A percentile compares a stretch with the other conserved stretches of the same genome.
These are phyloP conservation scores for Sebastiscus albofasciatus DNA, from an alignment of 2,797 vertebrate genomes.

Conservation along the genomic window DNA sequence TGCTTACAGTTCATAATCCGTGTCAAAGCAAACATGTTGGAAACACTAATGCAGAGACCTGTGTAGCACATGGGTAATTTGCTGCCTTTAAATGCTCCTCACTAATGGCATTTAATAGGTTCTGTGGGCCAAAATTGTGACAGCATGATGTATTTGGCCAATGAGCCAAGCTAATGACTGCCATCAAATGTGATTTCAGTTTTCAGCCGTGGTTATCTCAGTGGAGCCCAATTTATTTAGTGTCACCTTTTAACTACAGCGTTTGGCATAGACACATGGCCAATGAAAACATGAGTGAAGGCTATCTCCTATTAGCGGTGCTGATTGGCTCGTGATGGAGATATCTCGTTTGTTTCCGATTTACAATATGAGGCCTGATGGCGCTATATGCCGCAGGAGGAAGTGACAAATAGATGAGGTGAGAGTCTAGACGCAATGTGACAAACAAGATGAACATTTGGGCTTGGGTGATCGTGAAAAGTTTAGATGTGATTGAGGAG, in stretches of 20 bases:
- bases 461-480: constrained; percentile 16
- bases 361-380: constrained; percentile 60
- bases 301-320: constrained; percentile 66
- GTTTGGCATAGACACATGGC: constrained; percentile 79
- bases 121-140: constrained; percentile 76
- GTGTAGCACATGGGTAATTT: constrained; percentile 68
- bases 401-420: constrained; percentile 57
- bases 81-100: constrained; percentile 65
- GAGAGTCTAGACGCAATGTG: constrained; percentile 36
- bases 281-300: constrained; percentile 66
- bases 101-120: constrained; percentile 82
- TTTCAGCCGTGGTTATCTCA: constrained; percentile 80
- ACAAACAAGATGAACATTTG: constrained; percentile 45
- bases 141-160: constrained; percentile 83
- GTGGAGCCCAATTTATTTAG: constrained; percentile 83
- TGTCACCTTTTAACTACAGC: constrained; percentile 79
- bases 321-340: constrained; percentile 73
- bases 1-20: constrained; percentile 34
- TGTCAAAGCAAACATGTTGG: constrained; percentile 59
- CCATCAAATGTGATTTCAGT: constrained; percentile 83
- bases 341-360: constrained; percentile 61
- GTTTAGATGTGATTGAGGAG: constrained; percentile 66
- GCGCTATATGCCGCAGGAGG: constrained; percentile 33
- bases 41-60: constrained; percentile 58
- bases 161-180: constrained; percentile 82